Evolutionary conservation across 2,113 vertebrate species (phyloP), one percentile per base, ranked within the genome.

Genomic region (Odontesthes bonariensis): DNA sequence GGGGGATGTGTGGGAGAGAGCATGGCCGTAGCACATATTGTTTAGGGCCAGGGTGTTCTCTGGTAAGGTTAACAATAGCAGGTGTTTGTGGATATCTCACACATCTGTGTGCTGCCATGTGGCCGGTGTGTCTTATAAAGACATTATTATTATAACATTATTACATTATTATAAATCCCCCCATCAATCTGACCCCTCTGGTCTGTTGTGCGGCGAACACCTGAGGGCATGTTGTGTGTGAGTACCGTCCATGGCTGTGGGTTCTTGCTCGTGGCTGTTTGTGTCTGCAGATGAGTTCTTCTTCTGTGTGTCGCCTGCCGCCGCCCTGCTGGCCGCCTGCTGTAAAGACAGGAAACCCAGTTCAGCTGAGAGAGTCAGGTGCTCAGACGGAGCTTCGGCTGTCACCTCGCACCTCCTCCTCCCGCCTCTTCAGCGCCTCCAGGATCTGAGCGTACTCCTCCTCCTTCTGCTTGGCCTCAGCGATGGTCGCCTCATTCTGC

Each of bases 381-480:
- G 55, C 17, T 35, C n/a, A 10, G 3, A 22, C 7, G 7, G 22
- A 11, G 17, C 54, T 67, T 12, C 17, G 23, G 20, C 19, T 40
- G 8, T 22, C 5, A 59, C 13, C 20, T 44, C 55, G 5, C 1
- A 96, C 96, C 95, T 94, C 78, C 56, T 92, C 94, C 40, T 96
- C 94, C 52, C 97, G 95, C 66, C 92, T 95, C 86, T 95, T 98
- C 86, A 96, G 91, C 8, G 94, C 92, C 44, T 97, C 96, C 74
- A 98, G 40, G 83, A 99, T 94, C 80, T 90, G 88, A 77, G 95
- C 94, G 46, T 97, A 99, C 66, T 99, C 97, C 47, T 95, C 94
- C 69, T 98, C 97, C 64, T 97, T 98, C 85, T 95, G 94, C 83
- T 95, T 94, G 38, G 95, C 95, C 86, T 99, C 98, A 0, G 95